Conservation (phyloP, 2,888 invertebrate genomes). For the Sesia bembeciformis region DNA sequence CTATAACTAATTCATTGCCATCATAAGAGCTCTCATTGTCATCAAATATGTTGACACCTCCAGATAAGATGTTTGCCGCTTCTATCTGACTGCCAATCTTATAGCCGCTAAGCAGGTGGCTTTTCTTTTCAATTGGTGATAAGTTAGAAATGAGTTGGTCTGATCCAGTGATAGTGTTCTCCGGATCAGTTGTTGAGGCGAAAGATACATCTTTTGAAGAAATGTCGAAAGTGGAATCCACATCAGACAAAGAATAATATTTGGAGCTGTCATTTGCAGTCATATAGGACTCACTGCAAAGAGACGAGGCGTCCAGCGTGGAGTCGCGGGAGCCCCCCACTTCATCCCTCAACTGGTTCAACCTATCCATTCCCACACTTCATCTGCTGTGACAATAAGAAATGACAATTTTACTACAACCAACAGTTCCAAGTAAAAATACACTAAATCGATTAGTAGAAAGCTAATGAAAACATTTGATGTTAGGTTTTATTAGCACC, state of each 20-base stretch:
- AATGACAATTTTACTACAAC: constrained; percentile 7
- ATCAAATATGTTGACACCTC: constrained; percentile 67
- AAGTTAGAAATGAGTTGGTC: constrained; percentile 44
- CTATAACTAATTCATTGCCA: constrained; percentile 64
- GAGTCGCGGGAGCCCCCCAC: constrained; percentile 51
- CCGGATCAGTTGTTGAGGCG: constrained; percentile 26
- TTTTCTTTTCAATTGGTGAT: constrained; percentile 51
- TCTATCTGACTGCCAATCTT: constrained; percentile 65
- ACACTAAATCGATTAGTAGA: constrained; percentile 21
- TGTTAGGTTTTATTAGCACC: constrained; percentile 58
- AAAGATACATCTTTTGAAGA: constrained; percentile 46
- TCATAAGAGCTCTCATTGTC: constrained; percentile 70
- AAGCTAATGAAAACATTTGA: constrained; percentile 48
- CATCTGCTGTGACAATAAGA: constrained; percentile 53
- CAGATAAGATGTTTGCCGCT: constrained; percentile 63
- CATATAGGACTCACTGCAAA: constrained; percentile 53
- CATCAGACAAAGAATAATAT: constrained; percentile 61
- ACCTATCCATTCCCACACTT: constrained; percentile 67
- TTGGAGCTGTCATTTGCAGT: constrained; percentile 64
- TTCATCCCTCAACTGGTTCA: constrained; percentile 56
- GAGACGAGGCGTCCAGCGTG: constrained; percentile 50
- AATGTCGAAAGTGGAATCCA: constrained; percentile 50
- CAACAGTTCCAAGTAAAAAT: constrained; percentile 1
- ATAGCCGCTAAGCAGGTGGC: constrained; percentile 44
- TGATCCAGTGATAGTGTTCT: constrained; percentile 28